Conservation (phyloP, 1,140 invertebrate species). For the Ephestia elutella region DNA sequence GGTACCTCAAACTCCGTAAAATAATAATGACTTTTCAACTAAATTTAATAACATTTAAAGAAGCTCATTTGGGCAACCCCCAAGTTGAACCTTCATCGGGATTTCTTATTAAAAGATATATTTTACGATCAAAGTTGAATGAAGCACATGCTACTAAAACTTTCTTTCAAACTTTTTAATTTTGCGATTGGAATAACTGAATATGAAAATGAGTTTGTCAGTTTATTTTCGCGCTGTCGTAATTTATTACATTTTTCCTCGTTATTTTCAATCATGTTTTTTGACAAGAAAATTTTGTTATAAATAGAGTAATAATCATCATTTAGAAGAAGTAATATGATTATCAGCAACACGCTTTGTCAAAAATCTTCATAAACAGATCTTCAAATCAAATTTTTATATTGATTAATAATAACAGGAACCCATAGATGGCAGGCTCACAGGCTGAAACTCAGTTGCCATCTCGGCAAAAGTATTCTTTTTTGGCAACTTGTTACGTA, state of each 20-base stretch:
- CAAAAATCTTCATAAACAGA: too few species aligned
- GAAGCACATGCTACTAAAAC: not conserved
- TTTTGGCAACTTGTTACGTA: too few species aligned
- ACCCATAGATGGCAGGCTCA: too few species aligned
- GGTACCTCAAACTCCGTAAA: not conserved
- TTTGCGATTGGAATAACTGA: not conserved
- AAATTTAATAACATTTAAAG: not conserved
- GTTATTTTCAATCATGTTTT: not conserved
- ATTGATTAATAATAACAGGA: too few species aligned
- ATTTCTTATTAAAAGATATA: constrained; percentile 2
- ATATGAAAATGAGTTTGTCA: not conserved
- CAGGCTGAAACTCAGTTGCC: too few species aligned
- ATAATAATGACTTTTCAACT: not conserved
- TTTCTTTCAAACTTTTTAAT: not conserved
- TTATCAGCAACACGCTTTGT: too few species aligned
- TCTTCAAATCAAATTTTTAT: too few species aligned
- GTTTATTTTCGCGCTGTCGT: not conserved
- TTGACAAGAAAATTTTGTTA: not conserved
- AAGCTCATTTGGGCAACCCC: not conserved
- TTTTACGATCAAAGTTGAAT: constrained; percentile 4
- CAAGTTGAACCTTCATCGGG: not conserved
- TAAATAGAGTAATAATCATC: too few species aligned
- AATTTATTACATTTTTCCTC: not conserved
- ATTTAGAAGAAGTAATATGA: too few species aligned
- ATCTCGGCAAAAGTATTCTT: too few species aligned